These are phyloP conservation scores for Eubucco bourcierii DNA, from an alignment of 2,113 vertebrate species.

Conservation along the genomic window DNA sequence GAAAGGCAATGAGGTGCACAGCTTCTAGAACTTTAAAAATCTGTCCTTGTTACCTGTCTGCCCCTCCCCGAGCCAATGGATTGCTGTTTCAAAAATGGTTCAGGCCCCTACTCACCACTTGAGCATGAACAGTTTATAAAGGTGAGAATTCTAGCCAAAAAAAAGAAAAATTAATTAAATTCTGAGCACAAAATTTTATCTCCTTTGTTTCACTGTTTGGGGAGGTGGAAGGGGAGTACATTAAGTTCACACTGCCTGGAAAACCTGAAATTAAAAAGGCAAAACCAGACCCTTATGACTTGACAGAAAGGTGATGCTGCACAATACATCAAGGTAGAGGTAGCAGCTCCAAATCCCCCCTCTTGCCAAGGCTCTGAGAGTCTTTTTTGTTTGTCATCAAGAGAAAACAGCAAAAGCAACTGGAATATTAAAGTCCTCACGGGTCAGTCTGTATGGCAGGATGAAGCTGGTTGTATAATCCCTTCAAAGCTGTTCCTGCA, in stretches of 20 bases:
- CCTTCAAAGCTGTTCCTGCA: not conserved
- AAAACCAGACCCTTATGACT: accelerated
- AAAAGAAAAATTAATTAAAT: too few species aligned
- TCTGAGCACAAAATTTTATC: not conserved
- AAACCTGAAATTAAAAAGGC: not conserved
- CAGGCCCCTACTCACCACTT: not conserved
- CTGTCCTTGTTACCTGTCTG: not conserved
- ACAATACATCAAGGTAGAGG: accelerated
- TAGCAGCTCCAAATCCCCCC: accelerated
- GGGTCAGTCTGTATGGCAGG: accelerated
- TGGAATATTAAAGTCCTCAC: accelerated
- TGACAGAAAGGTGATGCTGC: not conserved
- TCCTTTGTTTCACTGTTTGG: not conserved
- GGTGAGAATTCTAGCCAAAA: not conserved
- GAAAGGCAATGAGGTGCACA: not conserved
- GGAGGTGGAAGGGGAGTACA: too few species aligned
- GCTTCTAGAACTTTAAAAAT: not conserved
- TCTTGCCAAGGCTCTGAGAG: not conserved
- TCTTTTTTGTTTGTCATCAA: not conserved
- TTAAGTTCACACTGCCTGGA: not conserved
- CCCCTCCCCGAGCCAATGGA: not conserved
- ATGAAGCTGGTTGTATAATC: accelerated
- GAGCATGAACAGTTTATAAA: not conserved
- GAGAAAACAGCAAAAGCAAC: not conserved
- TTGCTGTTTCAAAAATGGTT: not conserved